Base-by-base conservation (phyloP, 1,140 invertebrate genomes). In the Drosophila ficusphila region DNA sequence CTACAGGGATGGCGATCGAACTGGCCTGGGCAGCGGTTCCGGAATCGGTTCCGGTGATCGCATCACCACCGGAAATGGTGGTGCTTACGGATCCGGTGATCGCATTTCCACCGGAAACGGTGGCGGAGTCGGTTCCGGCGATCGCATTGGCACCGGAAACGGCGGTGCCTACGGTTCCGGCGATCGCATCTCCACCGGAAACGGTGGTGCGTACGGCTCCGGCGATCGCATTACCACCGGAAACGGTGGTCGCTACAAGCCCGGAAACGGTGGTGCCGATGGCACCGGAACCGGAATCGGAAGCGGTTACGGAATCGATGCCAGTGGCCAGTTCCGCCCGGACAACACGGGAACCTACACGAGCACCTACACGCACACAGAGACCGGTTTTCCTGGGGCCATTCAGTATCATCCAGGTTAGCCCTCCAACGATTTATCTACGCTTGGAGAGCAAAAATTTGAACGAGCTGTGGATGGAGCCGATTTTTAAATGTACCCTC, bases 341-440 rank as follows among this genome's bases (percentile, higher is more conserved):
- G 67, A 47, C 21, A 46, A 31, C 34, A 64, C 42, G 54, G 82
- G 77, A 41, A 64, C 76, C 72, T 85, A 73, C 67, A 73, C 76
- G 11, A 74, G 58, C 41, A 51, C 47, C 68, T 82, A 77, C 57
- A 58, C 72, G 19, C 54, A 74, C 16, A 64, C 70, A 23, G 52
- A 67, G 81, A 88, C 76, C 79, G 90, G 90, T 90, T 91, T 90
- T 91, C 90, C 90, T 91, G 90, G 76, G 86, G 86, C 76, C 57
- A 21, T 76, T 68, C 60, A 62, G 77, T 90, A 90, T 60, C 56
- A 61, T 67, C 33, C 71, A 91, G 90, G 90, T 91, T 90, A 90
- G 90, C 78, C 53, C 52, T 74, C 51, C 58, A 61, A 51, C 70
- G 73, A 79, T 67, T 69, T 60, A 8, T 56, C 33, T 52, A 57